Evolutionary conservation across 2,888 invertebrate species (phyloP), one percentile per base, ranked within the genome.

Genomic region (Sicus ferrugineus): DNA sequence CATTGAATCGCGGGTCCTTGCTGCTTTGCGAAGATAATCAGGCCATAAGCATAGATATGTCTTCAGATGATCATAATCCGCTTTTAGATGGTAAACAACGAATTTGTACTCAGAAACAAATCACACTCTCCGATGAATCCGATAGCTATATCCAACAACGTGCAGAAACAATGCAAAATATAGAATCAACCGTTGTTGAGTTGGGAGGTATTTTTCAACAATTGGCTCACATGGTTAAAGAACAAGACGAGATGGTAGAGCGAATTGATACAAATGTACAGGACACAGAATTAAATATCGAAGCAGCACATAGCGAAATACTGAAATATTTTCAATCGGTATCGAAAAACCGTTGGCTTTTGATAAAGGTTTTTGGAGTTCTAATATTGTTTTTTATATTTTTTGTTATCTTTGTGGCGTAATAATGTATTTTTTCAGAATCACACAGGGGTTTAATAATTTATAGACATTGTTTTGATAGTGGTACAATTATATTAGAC

Each of bases 351-450:
- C 90, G 99, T 78, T 98, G 98, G 93, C 89, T 99, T 38, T 99
- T 99, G 97, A 94, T 99, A 78, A 99, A 99, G 89, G 92, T 99
- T 76, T 99, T 99, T 87, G 98, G 94, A 67, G 95, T 99, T 73
- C 89, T 99, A 68, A 97, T 99, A 89, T 93, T 98, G 83, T 99
- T 99, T 89, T 99, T 99, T 85, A 93, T 99, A 86, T 95, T 99
- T 85, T 99, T 99, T 88, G 94, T 99, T 83, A 92, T 99, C 77
- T 97, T 99, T 87, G 89, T 98, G 89, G 95, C 97, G 79, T 94
- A 91, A 88, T 81, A 73, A 56, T 67, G 26, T 21, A n/a, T n/a
- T n/a, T n/a, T n/a, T n/a, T n/a, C n/a, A n/a, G n/a, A n/a, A n/a
- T n/a, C n/a, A n/a, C n/a, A n/a, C n/a, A n/a, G n/a, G n/a, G n/a